Conservation (phyloP, 2,113 vertebrate genomes). For the Atrichornis clamosus region DNA sequence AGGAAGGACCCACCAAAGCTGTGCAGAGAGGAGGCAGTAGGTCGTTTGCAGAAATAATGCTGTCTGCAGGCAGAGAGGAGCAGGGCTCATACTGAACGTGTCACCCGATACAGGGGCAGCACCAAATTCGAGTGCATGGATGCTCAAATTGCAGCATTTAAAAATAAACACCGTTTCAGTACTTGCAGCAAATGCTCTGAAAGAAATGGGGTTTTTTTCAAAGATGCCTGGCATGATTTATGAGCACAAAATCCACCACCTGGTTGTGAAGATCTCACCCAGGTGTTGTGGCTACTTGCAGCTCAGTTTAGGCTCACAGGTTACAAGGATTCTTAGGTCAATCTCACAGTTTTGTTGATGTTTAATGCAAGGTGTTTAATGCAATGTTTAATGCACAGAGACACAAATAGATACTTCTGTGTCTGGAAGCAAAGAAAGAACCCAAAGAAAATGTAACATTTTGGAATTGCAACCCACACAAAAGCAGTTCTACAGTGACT, state of each 20-base stretch:
- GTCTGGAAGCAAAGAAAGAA: neutral
- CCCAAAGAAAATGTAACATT: neutral
- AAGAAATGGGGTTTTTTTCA: accelerated
- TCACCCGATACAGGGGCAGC: neutral
- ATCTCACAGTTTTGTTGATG: accelerated
- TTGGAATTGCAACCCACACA: neutral
- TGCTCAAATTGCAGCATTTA: slow-evolving; percentile 1
- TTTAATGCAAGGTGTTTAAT: too few relatives aligned
- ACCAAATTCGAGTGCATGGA: neutral
- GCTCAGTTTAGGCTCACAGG: neutral
- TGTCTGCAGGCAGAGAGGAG: neutral
- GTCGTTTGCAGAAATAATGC: neutral
- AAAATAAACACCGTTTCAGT: neutral
- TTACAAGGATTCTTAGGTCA: neutral
- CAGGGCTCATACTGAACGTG: neutral
- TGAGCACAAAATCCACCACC: neutral
- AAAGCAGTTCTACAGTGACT: neutral
- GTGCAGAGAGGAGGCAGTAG: neutral
- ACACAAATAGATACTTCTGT: neutral
- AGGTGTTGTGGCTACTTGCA: neutral
- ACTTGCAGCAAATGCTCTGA: neutral
- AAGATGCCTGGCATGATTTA: neutral
- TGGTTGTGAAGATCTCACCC: neutral
- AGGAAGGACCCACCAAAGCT: neutral
- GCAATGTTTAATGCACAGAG: neutral